Conservation (phyloP, 2,797 vertebrate genomes). For the Acanthornis magna region DNA sequence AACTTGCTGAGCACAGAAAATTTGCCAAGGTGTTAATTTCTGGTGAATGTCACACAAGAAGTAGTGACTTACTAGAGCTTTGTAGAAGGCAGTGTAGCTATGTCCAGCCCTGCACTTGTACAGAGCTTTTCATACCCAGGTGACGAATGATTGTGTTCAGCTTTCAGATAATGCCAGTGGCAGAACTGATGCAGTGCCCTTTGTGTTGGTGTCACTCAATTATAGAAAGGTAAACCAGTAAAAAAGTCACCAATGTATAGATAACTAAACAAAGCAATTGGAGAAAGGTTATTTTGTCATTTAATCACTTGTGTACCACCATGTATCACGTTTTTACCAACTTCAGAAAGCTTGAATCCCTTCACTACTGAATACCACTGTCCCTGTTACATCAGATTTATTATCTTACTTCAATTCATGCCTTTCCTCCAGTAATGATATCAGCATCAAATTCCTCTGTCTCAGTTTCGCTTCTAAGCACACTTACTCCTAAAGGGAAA, state of each 20-base stretch:
- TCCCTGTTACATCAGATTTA: neutral
- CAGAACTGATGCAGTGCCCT: neutral
- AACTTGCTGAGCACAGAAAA: fast-evolving
- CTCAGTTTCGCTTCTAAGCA: neutral
- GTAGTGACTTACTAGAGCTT: neutral
- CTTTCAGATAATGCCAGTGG: neutral
- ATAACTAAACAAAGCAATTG: neutral
- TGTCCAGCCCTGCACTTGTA: neutral
- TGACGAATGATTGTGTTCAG: neutral
- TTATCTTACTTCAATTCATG: neutral
- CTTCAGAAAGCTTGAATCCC: neutral
- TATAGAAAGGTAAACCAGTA: neutral
- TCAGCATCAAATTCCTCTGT: neutral
- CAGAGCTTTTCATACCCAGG: neutral
- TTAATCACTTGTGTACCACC: neutral
- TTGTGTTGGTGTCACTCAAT: neutral
- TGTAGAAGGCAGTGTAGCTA: neutral
- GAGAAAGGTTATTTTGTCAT: neutral
- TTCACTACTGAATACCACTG: neutral
- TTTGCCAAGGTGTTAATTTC: neutral
- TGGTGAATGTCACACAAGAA: neutral
- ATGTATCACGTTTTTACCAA: neutral
- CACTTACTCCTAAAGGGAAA: neutral
- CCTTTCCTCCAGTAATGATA: neutral
- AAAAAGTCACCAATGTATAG: fast-evolving